Conservation (phyloP, 2,797 vertebrate genomes). For the Glossophaga mutica region DNA sequence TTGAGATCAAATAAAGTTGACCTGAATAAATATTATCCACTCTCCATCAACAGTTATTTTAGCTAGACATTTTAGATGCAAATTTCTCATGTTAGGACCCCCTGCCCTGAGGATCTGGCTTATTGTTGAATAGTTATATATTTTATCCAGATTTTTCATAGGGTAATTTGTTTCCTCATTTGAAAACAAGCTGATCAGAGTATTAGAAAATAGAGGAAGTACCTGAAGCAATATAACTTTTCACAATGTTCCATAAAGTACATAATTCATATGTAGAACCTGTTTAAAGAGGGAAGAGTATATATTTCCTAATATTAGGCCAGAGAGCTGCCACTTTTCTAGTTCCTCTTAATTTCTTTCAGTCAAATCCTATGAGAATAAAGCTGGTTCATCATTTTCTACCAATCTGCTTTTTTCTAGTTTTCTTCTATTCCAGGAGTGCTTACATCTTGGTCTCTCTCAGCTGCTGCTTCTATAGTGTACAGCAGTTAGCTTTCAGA, state of each 20-base stretch:
- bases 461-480: not conserved
- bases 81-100: not conserved
- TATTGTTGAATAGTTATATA: not conserved
- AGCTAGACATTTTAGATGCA: not conserved
- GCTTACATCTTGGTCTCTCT: not conserved
- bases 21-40: not conserved
- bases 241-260: not conserved
- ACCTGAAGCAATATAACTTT: not conserved
- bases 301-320: no score
- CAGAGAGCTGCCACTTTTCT: not conserved
- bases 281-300: not conserved
- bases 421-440: not conserved
- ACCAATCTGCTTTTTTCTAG: not conserved
- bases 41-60: not conserved
- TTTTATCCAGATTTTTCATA: not conserved
- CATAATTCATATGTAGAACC: not conserved
- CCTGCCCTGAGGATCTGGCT: not conserved
- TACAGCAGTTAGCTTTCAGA: not conserved
- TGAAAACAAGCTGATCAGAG: not conserved
- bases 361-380: not conserved
- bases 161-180: not conserved
- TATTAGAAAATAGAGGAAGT: not conserved
- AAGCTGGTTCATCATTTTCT: not conserved
- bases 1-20: not conserved
- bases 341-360: not conserved